Base-by-base conservation (phyloP, 1,140 invertebrate genomes). In the Eumaeus atala region DNA sequence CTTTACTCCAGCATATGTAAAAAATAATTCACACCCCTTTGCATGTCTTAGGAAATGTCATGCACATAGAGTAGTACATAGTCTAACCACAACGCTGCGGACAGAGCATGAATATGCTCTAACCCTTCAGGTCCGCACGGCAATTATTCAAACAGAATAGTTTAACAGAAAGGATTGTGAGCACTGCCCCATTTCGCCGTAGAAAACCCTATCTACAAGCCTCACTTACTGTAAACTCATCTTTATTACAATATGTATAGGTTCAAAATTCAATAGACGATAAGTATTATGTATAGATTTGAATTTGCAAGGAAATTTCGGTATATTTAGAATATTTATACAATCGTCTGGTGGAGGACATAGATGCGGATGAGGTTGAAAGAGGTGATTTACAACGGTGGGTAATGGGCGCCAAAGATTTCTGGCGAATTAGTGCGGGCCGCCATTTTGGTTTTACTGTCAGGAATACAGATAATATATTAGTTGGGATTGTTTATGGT, bases 81-180 rank as follows among this genome's bases (percentile, higher is more conserved):
- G 62, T 63, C 68, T 69, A 80, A 82, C 82, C 79, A 75, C 77
- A 83, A 77, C 75, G 72, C 70, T 63, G 67, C 73, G 75, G 76
- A 74, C 79, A 75, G 70, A 28, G 21, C 78, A 83, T 82, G 79
- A 86, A 84, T 84, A 83, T 76, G 71, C 72, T 66, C 71, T 76
- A 82, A 84, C 84, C 84, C 84, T 84, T 87, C 84, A 84, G 70
- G 84, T 82, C 84, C 84, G 84, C 58, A 72, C 84, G 73, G 75
- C 84, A 87, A 87, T 87, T 87, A 87, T 84, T 87, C 84, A 87
- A 84, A 84, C 69, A 84, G 84, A 87, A 84, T 87, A 84, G 81
- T 84, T 87, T 84, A 87, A 82, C 81, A 87, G 84, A 87, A 87
- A 87, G 84, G 84, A 84, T 86, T 86, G 74, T 82, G 71, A 81